Base-by-base conservation (phyloP, 2,797 vertebrate genomes). In the Sternotherus odoratus region DNA sequence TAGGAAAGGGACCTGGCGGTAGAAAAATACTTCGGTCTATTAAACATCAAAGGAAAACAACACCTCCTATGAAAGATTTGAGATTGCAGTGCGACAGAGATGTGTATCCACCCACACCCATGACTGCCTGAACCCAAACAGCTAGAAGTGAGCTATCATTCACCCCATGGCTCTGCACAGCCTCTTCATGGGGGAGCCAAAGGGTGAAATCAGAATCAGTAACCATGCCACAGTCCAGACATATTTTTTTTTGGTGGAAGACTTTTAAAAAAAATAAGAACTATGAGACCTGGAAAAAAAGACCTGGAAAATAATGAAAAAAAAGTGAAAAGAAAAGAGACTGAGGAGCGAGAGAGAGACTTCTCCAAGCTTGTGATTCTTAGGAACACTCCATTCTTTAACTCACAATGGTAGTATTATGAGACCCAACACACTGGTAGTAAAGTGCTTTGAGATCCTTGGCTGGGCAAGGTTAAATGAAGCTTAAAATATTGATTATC, bases 331-430 rank as follows among this genome's bases (percentile, higher is more conserved):
- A 81, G 13, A 63, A 74, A 24, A 53, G 53, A 72, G 19, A n/a
- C 43, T 43, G 43, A 11, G 11, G 23, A 74, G 24, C 21, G 6
- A 43, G 23, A 39, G 4, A 39, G 36, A 66, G 21, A 57, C 21
- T 39, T 66, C 60, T 28, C n/a, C 66, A 39, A 49, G n/a, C 5
- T 53, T 60, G 3, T 6, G 0, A 7, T 5, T 26, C 46, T 56
- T 53, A 69, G 48, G 5, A 79, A 19, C 83, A 74, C 82, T 46
- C 11, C 43, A 2, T 17, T 86, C n/a, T 30, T 94, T 91, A 60
- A 77, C 19, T 94, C 39, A 72, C 23, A 75, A 23, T 84, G 15
- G 6, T 51, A 54, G 4, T n/a, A 50, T 19, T 30, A 43, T 15
- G 21, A 89, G 85, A n/a, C 3, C 13, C 39, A 77, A 49, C 12